These are phyloP conservation scores for Chlorops oryzae DNA, from an alignment of 1,140 invertebrate genomes.

Conservation along the genomic window DNA sequence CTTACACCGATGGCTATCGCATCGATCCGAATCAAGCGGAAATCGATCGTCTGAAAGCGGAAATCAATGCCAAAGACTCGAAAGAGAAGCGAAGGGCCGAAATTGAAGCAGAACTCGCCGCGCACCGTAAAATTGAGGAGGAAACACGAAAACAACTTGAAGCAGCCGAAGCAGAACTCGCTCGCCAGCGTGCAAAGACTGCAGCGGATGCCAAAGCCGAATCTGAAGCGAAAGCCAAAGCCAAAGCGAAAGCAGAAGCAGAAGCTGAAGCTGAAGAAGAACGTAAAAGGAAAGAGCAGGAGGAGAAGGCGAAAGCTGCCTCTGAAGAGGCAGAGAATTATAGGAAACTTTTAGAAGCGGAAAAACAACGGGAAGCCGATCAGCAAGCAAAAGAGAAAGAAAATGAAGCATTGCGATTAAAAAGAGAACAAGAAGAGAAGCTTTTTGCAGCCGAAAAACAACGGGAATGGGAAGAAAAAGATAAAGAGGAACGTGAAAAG, in stretches of 20 bases:
- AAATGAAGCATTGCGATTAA: neutral
- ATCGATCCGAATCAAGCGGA: slow-evolving; percentile 23
- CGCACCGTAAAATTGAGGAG: slow-evolving; percentile 33
- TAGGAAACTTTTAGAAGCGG: neutral
- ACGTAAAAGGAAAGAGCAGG: neutral
- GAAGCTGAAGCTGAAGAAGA: too few species aligned
- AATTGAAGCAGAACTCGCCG: slow-evolving; percentile 30
- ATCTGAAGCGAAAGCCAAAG: too few species aligned
- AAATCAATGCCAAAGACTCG: neutral
- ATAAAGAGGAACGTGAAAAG: slow-evolving; percentile 21
- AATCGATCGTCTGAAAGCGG: slow-evolving; percentile 6
- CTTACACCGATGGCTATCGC: slow-evolving; percentile 37
- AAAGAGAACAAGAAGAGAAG: slow-evolving; percentile 4
- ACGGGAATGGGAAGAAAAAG: slow-evolving; percentile 24
- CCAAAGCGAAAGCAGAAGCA: too few species aligned
- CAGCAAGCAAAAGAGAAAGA: slow-evolving; percentile 13
- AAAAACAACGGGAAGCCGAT: slow-evolving; percentile 8
- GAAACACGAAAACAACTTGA: slow-evolving; percentile 32
- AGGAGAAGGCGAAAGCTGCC: slow-evolving; percentile 16
- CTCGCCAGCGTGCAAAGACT: slow-evolving; percentile 11
- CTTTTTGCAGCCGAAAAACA: slow-evolving; percentile 18
- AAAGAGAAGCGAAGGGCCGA: slow-evolving; percentile 13
- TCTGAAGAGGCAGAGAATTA: slow-evolving; percentile 2
- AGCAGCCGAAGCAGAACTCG: slow-evolving; percentile 27
- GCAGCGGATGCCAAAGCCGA: too few species aligned